Conservation (phyloP, 35 echinoderm and acorn worm species). For the Acanthaster planci region DNA sequence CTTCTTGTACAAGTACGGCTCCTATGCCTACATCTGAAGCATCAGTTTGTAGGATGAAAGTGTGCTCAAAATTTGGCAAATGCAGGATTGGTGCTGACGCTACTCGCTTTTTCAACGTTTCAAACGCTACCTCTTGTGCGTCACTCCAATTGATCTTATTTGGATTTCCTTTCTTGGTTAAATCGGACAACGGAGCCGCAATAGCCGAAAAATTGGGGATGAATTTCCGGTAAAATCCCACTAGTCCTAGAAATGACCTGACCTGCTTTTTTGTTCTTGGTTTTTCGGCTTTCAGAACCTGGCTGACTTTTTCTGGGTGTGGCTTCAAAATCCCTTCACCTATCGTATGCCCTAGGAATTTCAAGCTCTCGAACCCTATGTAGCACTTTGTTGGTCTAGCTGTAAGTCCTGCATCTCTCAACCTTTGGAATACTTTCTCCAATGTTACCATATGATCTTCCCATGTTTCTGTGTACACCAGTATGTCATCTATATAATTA, state of each 20-base stretch:
- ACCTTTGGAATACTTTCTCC: slow-evolving; percentile 16
- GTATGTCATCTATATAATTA: slow-evolving; percentile 58
- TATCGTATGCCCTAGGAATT: slow-evolving; percentile 46
- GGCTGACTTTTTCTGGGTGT: slow-evolving; percentile 4
- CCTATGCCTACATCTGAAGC: slow-evolving; percentile 60
- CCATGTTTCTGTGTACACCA: slow-evolving; percentile 39
- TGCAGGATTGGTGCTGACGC: slow-evolving; percentile 45
- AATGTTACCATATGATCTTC: slow-evolving; percentile 35
- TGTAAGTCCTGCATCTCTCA: slow-evolving; percentile 48
- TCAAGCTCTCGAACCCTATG: slow-evolving; percentile 27
- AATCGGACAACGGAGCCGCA: slow-evolving; percentile 51
- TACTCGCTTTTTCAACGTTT: slow-evolving; percentile 42
- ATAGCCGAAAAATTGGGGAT: slow-evolving; percentile 61
- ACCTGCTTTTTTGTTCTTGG: slow-evolving; percentile 52
- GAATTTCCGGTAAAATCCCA: slow-evolving; percentile 41
- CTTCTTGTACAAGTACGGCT: slow-evolving; percentile 47
- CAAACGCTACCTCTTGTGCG: slow-evolving; percentile 47
- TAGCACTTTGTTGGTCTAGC: slow-evolving; percentile 61
- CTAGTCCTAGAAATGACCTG: slow-evolving; percentile 45
- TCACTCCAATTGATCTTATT: slow-evolving; percentile 59
- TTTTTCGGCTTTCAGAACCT: neutral
- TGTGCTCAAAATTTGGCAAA: slow-evolving; percentile 38
- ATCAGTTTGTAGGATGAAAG: slow-evolving; percentile 50
- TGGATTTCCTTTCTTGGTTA: slow-evolving; percentile 45
- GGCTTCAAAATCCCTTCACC: slow-evolving; percentile 31